Conservation (phyloP, 1,140 invertebrate species). For the Atopsyche davidsoni region DNA sequence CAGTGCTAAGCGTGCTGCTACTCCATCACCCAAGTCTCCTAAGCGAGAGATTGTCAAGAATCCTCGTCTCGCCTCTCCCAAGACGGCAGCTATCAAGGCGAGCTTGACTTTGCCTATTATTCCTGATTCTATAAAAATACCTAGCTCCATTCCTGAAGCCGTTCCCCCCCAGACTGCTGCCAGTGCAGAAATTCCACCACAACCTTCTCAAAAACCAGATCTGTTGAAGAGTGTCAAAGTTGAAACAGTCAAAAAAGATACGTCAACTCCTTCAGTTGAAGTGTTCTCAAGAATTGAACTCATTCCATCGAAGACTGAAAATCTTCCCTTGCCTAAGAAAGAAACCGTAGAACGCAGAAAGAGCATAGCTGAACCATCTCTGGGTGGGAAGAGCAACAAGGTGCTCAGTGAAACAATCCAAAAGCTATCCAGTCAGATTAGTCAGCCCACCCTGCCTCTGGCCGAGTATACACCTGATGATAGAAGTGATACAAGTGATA, state of each 20-base stretch:
- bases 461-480: constrained; percentile 40
- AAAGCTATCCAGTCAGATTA: constrained; percentile 50
- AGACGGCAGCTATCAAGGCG: no score
- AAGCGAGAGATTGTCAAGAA: constrained; percentile 34
- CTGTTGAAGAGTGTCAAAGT: background rate
- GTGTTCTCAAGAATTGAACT: no score
- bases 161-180: no score
- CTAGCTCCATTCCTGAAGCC: no score
- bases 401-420: constrained; percentile 55
- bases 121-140: no score
- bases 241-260: constrained; percentile 1
- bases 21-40: constrained; percentile 38
- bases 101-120: background rate
- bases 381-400: constrained; percentile 49
- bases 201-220: no score
- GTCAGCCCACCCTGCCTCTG: constrained; percentile 38
- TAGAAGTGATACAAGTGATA: constrained; percentile 52
- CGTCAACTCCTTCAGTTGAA: no score
- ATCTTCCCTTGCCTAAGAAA: no score
- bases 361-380: constrained; percentile 19
- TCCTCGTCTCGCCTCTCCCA: constrained; percentile 29
- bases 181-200: no score
- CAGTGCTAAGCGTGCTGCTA: constrained; percentile 45
- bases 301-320: no score
- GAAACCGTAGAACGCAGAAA: constrained; percentile 25